Conservation (phyloP, 2,113 vertebrate genomes). For the Pollachius pollachius region DNA sequence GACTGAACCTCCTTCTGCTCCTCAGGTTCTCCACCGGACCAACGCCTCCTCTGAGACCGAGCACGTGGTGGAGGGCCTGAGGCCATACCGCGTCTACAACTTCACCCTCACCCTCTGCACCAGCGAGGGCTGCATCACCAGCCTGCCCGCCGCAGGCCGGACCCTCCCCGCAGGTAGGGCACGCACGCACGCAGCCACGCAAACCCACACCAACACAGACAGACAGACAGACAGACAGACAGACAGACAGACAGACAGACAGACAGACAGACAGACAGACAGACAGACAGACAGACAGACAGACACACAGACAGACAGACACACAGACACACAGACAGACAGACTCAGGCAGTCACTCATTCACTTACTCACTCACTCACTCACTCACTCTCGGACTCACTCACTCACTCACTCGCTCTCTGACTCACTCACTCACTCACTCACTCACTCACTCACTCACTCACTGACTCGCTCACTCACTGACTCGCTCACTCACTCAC, state of each 20-base stretch:
- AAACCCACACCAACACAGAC: no score
- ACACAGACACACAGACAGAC: no score
- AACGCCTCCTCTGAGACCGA: conserved; percentile 58
- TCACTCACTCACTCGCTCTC: no score
- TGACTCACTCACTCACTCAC: conserved; percentile 12
- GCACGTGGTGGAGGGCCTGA: conserved; percentile 71
- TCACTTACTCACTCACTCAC: no score
- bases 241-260: conserved; percentile 6
- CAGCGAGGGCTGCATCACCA: conserved; percentile 80
- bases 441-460: conserved; percentile 24
- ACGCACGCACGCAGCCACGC: conserved; percentile 10
- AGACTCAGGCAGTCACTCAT: no score
- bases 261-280: conserved; percentile 1
- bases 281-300: conserved; percentile 5
- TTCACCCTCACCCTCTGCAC: conserved; percentile 88
- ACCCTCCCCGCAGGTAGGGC: conserved; percentile 84
- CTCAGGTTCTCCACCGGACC: conserved; percentile 76
- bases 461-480: conserved; percentile 53
- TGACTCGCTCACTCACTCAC: conserved; percentile 73
- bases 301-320: conserved; percentile 14
- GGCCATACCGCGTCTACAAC: conserved; percentile 78
- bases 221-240: conserved; percentile 16
- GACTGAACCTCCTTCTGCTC: conserved; percentile 6
- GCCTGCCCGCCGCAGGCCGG: conserved; percentile 70
- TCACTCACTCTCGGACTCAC: no score